Conservation (phyloP, 2,113 vertebrate species). For the Trematomus loennbergii region DNA sequence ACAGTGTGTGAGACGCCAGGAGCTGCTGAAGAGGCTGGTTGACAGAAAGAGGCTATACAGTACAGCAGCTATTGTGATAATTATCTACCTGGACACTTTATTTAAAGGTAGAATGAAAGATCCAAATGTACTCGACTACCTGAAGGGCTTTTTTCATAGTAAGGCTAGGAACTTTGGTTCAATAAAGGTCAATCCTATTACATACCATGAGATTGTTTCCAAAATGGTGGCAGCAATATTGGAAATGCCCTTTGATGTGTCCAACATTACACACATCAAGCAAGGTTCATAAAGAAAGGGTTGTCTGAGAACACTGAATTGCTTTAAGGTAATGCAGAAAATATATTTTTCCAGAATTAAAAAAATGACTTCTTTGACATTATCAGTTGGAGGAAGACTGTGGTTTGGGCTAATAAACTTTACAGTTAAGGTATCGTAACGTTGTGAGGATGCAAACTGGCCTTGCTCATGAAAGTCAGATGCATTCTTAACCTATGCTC, state of each 20-base stretch:
- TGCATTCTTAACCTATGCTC: slow-evolving; percentile 15
- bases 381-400: neutral
- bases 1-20: slow-evolving; percentile 4
- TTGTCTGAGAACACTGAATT: neutral
- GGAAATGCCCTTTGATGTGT: neutral
- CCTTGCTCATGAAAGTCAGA: neutral
- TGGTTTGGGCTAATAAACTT: neutral
- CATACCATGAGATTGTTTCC: neutral
- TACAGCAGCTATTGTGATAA: neutral
- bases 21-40: slow-evolving; percentile 6
- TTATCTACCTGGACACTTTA: neutral
- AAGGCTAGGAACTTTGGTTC: neutral
- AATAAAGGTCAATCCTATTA: neutral
- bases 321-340: too few relatives aligned
- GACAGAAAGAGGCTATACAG: neutral
- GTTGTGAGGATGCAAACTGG: neutral
- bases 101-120: neutral
- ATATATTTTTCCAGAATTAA: neutral
- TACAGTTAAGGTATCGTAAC: neutral
- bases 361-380: too few relatives aligned
- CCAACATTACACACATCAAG: neutral
- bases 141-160: neutral
- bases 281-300: neutral
- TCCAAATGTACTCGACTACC: neutral
- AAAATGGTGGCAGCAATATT: neutral